Conservation (phyloP, 2,797 vertebrate genomes). For the Anableps anableps region DNA sequence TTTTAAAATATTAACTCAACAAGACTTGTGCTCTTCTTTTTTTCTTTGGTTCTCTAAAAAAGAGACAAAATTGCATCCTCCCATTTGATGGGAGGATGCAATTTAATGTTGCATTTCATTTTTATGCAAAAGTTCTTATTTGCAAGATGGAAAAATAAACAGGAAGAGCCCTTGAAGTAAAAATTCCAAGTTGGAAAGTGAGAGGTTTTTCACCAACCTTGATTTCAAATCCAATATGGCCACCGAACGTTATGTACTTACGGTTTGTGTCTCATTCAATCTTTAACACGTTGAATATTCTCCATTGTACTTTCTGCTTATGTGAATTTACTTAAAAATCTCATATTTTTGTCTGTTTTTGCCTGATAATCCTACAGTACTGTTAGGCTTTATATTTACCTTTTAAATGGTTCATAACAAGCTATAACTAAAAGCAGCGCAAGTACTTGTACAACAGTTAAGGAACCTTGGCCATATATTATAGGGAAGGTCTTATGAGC, state of each 20-base stretch:
- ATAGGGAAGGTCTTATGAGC: slow-evolving; percentile 4
- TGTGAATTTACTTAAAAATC: neutral
- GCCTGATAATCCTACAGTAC: neutral
- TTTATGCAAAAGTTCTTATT: neutral
- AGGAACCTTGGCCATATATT: neutral
- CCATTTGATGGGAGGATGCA: too few relatives aligned
- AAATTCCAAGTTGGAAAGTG: neutral
- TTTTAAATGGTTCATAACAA: neutral
- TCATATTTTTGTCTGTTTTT: neutral
- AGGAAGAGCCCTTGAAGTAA: neutral
- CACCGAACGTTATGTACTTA: neutral
- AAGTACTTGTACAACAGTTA: neutral
- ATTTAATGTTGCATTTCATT: neutral
- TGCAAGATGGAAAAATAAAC: neutral
- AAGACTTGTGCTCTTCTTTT: neutral
- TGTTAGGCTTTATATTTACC: neutral
- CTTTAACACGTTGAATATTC: neutral
- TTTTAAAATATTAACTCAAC: neutral
- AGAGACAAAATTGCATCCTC: neutral
- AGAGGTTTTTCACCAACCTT: neutral
- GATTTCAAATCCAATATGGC: neutral
- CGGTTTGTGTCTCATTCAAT: neutral
- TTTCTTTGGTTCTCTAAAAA: neutral
- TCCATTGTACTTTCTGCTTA: neutral
- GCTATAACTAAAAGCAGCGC: neutral